A percentile compares a stretch with the other conserved stretches of the same genome.
These are phyloP conservation scores for Mallateleia sp. DNA, from an alignment of 2,888 invertebrate genomes.

Conservation along the genomic window DNA sequence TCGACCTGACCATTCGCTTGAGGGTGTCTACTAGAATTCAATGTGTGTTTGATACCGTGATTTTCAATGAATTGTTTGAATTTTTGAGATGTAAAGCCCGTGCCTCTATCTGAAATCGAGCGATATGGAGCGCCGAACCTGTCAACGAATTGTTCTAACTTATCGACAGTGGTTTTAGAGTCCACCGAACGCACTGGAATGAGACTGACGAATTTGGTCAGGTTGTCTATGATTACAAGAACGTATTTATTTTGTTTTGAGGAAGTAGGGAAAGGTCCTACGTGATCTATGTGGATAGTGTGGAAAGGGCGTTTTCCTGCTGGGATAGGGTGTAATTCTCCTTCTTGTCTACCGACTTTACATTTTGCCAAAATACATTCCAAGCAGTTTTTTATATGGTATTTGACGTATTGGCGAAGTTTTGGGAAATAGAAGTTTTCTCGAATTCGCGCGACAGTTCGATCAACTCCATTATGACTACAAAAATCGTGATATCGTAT, in stretches of 20 bases:
- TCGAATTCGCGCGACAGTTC: too few relatives aligned
- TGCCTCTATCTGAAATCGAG: slow-evolving; percentile 65
- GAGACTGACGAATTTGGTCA: slow-evolving; percentile 66
- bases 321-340: slow-evolving; percentile 79
- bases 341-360: slow-evolving; percentile 60
- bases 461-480: too few relatives aligned
- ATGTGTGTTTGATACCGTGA: slow-evolving; percentile 49
- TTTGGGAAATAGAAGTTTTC: too few relatives aligned
- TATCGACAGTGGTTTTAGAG: neutral
- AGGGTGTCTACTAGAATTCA: neutral
- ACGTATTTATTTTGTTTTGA: slow-evolving; percentile 68
- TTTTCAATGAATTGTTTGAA: slow-evolving; percentile 58
- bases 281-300: slow-evolving; percentile 72
- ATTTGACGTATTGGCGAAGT: too few relatives aligned
- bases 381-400: too few relatives aligned
- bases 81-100: slow-evolving; percentile 61
- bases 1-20: slow-evolving; percentile 56
- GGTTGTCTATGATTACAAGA: slow-evolving; percentile 66
- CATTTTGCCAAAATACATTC: slow-evolving; percentile 65
- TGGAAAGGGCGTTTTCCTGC: slow-evolving; percentile 74
- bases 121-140: slow-evolving; percentile 56
- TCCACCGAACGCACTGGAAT: neutral
- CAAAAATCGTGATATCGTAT: too few relatives aligned
- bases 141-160: slow-evolving; percentile 55
- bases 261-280: slow-evolving; percentile 64